Conservation (phyloP, 2,113 vertebrate species). For the Austrofundulus limnaeus region DNA sequence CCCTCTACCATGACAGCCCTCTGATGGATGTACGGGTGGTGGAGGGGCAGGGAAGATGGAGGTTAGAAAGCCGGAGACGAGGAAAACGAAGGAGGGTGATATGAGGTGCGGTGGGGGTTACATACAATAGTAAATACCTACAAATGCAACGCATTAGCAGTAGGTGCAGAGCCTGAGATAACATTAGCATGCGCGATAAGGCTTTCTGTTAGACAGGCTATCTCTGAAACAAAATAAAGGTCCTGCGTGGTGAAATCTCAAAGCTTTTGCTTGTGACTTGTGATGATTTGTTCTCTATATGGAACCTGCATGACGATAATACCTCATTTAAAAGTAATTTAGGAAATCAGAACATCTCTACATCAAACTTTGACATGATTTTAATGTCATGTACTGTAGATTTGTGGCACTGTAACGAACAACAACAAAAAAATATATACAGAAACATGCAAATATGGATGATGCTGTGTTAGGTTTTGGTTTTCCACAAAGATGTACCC, state of each 20-base stretch:
- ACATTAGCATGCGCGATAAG: constrained; percentile 64
- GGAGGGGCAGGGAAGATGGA: constrained; percentile 67
- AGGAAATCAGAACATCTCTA: constrained; percentile 50
- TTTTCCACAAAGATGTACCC: background rate
- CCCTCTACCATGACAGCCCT: constrained; percentile 75
- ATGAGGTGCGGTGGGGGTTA: constrained; percentile 52
- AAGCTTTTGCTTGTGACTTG: constrained; percentile 30
- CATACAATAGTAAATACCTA: constrained; percentile 64
- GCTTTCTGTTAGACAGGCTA: constrained; percentile 59
- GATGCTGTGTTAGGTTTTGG: no score
- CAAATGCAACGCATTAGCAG: constrained; percentile 65
- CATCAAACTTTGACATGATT: constrained; percentile 39
- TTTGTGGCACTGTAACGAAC: constrained; percentile 1
- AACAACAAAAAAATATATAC: background rate
- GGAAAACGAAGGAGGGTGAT: constrained; percentile 52
- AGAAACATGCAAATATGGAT: no score
- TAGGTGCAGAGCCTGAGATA: constrained; percentile 51
- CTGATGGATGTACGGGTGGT: constrained; percentile 76
- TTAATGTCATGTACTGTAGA: constrained; percentile 17
- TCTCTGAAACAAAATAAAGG: constrained; percentile 62
- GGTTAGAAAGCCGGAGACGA: constrained; percentile 69
- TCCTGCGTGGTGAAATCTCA: constrained; percentile 48
- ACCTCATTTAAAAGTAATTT: constrained; percentile 51
- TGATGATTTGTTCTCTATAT: constrained; percentile 49
- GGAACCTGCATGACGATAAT: constrained; percentile 48